These are phyloP conservation scores for Tyrophagus putrescentiae DNA, from an alignment of 1,140 invertebrate genomes.

Conservation along the genomic window DNA sequence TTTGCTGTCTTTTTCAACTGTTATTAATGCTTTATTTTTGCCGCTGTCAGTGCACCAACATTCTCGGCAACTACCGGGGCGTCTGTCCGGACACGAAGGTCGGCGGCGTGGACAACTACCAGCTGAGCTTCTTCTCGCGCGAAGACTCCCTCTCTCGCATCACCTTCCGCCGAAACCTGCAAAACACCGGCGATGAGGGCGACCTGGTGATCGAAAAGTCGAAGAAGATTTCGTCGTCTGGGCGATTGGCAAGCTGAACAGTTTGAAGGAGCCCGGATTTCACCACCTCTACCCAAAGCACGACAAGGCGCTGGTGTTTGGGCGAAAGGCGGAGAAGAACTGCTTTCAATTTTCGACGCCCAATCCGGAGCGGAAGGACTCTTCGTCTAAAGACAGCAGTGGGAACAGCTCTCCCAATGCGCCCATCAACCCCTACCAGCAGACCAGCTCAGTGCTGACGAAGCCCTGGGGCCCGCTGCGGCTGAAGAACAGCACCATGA, in stretches of 20 bases:
- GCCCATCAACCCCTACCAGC: not conserved
- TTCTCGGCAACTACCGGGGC: conserved; percentile 45
- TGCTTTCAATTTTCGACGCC: conserved; percentile 31
- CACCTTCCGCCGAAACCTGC: conserved; percentile 54
- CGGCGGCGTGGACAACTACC: conserved; percentile 62
- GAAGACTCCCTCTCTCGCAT: conserved; percentile 63
- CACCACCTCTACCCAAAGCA: conserved; percentile 62
- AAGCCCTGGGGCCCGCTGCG: conserved; percentile 57
- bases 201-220: conserved; percentile 58
- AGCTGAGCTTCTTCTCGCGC: conserved; percentile 52
- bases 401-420: not conserved
- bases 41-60: conserved; percentile 33
- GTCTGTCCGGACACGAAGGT: conserved; percentile 68
- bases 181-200: conserved; percentile 46
- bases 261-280: conserved; percentile 60
- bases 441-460: not conserved
- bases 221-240: conserved; percentile 55
- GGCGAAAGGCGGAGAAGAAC: conserved; percentile 34
- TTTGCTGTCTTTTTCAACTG: not conserved
- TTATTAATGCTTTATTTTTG: conserved; percentile 15
- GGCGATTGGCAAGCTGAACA: conserved; percentile 64
- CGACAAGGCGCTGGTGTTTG: conserved; percentile 49
- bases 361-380: not conserved
- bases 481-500: conserved; percentile 58
- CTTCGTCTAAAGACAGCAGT: not conserved